phyloP scores from a whole-genome alignment of 2,888 invertebrate genomes.

The Ceratothoa steindachneri region DNA sequence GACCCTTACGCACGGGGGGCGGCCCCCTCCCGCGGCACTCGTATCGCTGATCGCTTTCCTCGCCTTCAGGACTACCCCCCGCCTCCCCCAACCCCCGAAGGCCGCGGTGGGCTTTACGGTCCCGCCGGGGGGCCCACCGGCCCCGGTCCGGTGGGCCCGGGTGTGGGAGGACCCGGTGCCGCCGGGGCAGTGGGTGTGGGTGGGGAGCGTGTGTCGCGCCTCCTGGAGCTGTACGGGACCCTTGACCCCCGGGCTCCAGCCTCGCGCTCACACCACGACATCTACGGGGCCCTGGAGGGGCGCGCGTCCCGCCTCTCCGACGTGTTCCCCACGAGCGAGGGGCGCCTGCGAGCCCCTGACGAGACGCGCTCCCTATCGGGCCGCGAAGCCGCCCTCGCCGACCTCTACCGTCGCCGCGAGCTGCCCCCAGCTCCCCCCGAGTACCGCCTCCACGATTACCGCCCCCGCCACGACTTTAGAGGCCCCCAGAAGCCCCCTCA shows the following conservation, averaged over 20 bases:
- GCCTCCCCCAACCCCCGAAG: conserved; percentile 33
- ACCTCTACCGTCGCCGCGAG: conserved; percentile 38
- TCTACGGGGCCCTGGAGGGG: conserved; percentile 42
- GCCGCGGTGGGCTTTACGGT: conserved; percentile 16
- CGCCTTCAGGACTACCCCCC: conserved; percentile 35
- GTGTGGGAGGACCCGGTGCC: conserved; percentile 22
- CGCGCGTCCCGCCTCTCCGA: conserved; percentile 41
- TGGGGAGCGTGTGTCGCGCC: conserved; percentile 37
- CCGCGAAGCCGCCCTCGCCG: conserved; percentile 35
- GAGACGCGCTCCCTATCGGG: conserved; percentile 44
- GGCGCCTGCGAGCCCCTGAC: conserved; percentile 31
- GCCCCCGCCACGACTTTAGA: conserved; percentile 41
- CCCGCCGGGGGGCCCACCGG: background rate
- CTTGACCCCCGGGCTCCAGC: conserved; percentile 30
- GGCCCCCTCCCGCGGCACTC: conserved; percentile 20
- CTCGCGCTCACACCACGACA: conserved; percentile 37
- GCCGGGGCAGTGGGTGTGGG: conserved; percentile 25
- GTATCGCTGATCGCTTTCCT: conserved; percentile 30
- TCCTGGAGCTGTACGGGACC: conserved; percentile 41
- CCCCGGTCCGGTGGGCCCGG: conserved; percentile 7
- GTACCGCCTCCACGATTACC: conserved; percentile 45
- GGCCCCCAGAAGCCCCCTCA: conserved; percentile 27
- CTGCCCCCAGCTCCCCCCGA: conserved; percentile 41
- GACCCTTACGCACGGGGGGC: conserved; percentile 35
- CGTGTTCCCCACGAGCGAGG: conserved; percentile 43